Evolutionary conservation across 2,888 invertebrate genomes (phyloP).

Genomic region (Ophioninae sp.): DNA sequence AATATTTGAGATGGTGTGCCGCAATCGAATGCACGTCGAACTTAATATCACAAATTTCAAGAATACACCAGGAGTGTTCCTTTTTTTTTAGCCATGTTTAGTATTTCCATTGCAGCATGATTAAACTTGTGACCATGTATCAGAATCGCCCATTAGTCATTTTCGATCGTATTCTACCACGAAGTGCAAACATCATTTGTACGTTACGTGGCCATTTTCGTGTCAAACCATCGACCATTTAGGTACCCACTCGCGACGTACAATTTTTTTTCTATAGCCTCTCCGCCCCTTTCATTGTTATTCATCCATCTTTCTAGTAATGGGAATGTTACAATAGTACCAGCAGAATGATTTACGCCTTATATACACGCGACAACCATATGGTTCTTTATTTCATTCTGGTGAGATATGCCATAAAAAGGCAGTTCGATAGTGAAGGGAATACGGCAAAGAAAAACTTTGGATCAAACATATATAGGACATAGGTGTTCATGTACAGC

Average conservation of each 20-base stretch:
- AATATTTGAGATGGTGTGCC: no score
- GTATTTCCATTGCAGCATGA: background rate
- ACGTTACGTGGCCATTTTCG: conserved; percentile 10
- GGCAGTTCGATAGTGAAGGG: background rate
- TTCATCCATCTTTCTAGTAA: background rate
- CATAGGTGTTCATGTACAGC: conserved; percentile 13
- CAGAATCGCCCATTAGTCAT: background rate
- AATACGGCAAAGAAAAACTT: conserved; percentile 43
- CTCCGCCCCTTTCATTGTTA: background rate
- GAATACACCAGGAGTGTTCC: no score
- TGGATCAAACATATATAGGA: conserved; percentile 8
- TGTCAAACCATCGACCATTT: conserved; percentile 16
- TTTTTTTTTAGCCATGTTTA: no score
- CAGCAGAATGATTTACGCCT: conserved; percentile 25
- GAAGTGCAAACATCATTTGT: conserved; percentile 23
- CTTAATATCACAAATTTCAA: no score
- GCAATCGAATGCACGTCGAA: no score
- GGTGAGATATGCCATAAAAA: conserved; percentile 16
- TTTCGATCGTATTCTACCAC: background rate
- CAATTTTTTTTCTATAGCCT: conserved; percentile 15
- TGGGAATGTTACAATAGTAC: conserved; percentile 9
- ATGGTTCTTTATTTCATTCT: conserved; percentile 47
- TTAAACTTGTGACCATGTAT: background rate
- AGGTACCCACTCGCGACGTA: background rate
- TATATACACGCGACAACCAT: conserved; percentile 39